These are phyloP conservation scores for Sylvia atricapilla DNA, from an alignment of 2,113 vertebrate genomes.

Conservation along the genomic window DNA sequence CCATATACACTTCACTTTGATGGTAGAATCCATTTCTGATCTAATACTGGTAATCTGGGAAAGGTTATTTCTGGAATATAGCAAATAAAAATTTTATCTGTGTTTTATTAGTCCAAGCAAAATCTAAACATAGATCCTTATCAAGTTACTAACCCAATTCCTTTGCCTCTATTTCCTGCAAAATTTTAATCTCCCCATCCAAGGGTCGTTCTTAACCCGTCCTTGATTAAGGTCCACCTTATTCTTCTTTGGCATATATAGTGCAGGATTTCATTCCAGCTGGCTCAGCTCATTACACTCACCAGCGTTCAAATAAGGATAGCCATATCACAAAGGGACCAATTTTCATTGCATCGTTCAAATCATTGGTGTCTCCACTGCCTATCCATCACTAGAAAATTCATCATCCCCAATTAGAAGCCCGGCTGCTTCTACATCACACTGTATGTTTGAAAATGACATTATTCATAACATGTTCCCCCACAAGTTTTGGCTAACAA, in stretches of 20 bases:
- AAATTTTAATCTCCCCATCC: not conserved
- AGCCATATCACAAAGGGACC: not conserved
- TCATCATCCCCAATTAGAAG: constrained; percentile 23
- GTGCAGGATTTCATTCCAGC: not conserved
- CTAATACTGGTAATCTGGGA: not conserved
- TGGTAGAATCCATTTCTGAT: not conserved
- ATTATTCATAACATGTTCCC: not conserved
- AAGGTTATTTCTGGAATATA: not conserved
- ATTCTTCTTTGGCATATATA: not conserved
- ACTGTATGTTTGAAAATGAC: not conserved
- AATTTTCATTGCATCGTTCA: not conserved
- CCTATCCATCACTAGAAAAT: constrained; percentile 11
- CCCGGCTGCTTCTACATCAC: not conserved
- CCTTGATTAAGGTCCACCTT: not conserved
- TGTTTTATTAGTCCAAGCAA: not conserved
- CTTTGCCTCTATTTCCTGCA: not conserved
- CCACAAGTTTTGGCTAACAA: constrained; percentile 30
- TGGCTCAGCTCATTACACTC: not conserved
- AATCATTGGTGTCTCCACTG: not conserved
- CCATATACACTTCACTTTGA: not conserved
- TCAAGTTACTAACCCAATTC: not conserved
- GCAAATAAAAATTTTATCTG: not conserved
- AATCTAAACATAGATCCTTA: not conserved
- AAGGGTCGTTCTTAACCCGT: not conserved
- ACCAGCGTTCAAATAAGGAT: not conserved